Conservation (phyloP, 2,113 vertebrate species). For the Nycticryphes semicollaris region DNA sequence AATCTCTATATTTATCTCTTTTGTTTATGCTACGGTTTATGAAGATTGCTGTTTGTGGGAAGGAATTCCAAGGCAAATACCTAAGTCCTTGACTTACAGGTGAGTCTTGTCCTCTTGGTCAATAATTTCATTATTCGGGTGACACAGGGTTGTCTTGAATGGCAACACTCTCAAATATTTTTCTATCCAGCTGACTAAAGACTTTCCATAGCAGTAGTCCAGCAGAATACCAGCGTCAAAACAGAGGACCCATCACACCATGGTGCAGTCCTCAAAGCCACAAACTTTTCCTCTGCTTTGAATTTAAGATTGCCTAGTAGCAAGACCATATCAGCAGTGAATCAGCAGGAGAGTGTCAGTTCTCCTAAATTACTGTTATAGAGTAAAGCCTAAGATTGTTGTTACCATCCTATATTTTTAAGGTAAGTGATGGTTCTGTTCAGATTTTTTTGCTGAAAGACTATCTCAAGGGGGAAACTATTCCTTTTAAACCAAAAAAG, state of each 20-base stretch:
- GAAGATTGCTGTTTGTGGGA: neutral
- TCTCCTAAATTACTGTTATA: conserved; percentile 42
- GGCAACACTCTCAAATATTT: neutral
- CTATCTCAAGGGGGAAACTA: neutral
- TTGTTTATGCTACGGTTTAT: neutral
- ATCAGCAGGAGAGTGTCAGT: conserved; percentile 22
- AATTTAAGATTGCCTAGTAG: neutral
- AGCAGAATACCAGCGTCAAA: neutral
- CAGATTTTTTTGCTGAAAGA: neutral
- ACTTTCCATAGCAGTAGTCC: neutral
- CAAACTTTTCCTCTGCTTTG: neutral
- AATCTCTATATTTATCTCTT: neutral
- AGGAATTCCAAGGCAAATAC: neutral
- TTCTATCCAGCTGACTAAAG: neutral
- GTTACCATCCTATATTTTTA: conserved; percentile 21
- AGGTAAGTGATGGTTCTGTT: conserved; percentile 7
- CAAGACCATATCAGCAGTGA: neutral
- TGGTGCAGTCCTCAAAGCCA: neutral
- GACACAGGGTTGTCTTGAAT: neutral
- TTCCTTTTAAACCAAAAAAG: neutral
- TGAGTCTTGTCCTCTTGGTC: neutral
- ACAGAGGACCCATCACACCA: neutral
- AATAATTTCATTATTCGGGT: neutral
- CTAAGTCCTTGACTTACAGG: neutral
- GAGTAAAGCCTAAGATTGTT: conserved; percentile 8